Evolutionary conservation across 2,113 vertebrate genomes (phyloP).

Genomic region (Nothocercus nigrocapillus): DNA sequence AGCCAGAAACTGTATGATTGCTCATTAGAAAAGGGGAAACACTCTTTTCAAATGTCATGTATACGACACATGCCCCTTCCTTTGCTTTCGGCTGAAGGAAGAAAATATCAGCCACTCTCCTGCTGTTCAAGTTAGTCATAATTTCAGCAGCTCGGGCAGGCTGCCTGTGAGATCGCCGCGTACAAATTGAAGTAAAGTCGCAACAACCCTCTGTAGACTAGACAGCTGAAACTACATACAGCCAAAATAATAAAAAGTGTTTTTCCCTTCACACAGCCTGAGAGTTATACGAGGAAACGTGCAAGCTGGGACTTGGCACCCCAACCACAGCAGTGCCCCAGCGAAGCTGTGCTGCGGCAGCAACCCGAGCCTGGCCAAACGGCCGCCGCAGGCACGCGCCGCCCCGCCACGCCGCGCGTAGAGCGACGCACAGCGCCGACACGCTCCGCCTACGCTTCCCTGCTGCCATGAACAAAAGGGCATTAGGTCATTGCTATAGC

Average conservation of each 20-base stretch:
- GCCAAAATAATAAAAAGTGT: background rate
- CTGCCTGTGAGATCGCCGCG: background rate
- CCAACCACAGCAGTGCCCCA: background rate
- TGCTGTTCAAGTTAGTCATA: background rate
- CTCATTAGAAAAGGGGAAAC: background rate
- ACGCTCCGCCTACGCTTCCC: background rate
- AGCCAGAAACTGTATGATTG: background rate
- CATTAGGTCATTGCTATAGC: background rate
- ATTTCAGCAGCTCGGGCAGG: background rate
- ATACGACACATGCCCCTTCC: rapidly evolving
- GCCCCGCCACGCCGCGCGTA: background rate
- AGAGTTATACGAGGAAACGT: background rate
- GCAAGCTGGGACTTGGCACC: background rate
- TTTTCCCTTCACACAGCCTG: background rate
- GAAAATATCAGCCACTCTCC: background rate
- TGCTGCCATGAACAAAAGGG: background rate
- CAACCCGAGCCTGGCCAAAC: background rate
- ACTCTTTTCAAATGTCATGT: background rate
- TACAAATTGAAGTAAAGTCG: background rate
- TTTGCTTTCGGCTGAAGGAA: background rate
- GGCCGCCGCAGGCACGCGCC: background rate
- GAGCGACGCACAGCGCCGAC: background rate
- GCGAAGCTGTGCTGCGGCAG: background rate
- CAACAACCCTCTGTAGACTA: background rate
- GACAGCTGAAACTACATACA: background rate